Percentiles rank a stretch among this genome's conserved stretches.
Conservation (phyloP, 92 coral and sea anemone species). For the Phenganax subtilis region DNA sequence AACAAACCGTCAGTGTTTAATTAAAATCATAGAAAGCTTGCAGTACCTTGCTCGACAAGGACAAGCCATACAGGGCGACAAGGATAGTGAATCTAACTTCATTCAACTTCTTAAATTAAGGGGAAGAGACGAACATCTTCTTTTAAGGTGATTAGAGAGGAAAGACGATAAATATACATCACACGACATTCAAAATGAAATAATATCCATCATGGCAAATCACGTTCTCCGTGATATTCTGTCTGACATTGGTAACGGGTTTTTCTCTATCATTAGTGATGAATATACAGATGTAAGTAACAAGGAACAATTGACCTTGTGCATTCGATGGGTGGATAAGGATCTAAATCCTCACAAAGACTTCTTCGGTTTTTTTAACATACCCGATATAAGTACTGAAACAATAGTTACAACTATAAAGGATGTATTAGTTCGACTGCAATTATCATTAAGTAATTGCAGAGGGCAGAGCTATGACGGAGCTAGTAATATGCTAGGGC, state of each 20-base stretch:
- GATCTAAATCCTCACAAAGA: constrained; percentile 40
- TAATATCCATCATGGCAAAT: constrained; percentile 45
- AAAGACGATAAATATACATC: constrained; percentile 27
- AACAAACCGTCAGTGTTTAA: constrained; percentile 23
- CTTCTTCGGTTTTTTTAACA: constrained; percentile 18
- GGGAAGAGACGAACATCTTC: constrained; percentile 50
- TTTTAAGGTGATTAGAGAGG: constrained; percentile 47
- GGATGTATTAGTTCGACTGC: constrained; percentile 43
- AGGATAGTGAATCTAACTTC: constrained; percentile 52
- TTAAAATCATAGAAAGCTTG: constrained; percentile 49
- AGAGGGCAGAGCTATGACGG: constrained; percentile 68
- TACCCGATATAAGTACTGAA: constrained; percentile 15
- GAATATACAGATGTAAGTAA: constrained; percentile 59
- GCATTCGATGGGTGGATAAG: constrained; percentile 53
- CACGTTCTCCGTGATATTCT: constrained; percentile 33
- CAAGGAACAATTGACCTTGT: constrained; percentile 57
- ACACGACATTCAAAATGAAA: constrained; percentile 58
- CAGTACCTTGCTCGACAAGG: constrained; percentile 52
- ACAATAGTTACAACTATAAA: constrained; percentile 40
- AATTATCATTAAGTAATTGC: constrained; percentile 48
- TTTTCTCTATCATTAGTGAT: constrained; percentile 57
- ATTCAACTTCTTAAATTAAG: constrained; percentile 55
- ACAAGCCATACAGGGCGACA: constrained; percentile 51
- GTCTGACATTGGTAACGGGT: constrained; percentile 44
- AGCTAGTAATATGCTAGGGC: constrained; percentile 70